Evolutionary conservation across 92 coral and sea anemone genomes (phyloP), one percentile per base, ranked within the genome.

Genomic region (Diadumene lineata): DNA sequence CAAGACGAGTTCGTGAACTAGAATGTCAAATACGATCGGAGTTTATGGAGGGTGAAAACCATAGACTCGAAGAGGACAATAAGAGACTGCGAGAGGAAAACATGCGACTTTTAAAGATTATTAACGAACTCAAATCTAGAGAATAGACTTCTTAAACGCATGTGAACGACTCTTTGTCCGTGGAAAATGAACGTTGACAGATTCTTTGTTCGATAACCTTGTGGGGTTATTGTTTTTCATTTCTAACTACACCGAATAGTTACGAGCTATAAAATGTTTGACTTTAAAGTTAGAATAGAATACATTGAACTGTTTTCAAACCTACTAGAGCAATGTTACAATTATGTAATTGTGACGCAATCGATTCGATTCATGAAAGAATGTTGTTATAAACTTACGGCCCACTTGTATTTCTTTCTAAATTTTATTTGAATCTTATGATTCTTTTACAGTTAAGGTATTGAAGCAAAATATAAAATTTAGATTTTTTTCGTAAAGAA

Each of bases 1-100:
- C 97, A 1, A 78, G 97, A 0, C 82, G 97, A 32, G 97, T 91
- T 31, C 90, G 97, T 26, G 97, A 91, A 88, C 88, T 91, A 8
- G 97, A 91, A 75, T 89, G 94, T 61, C 97, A 91, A 63, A 91
- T 91, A 50, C 86, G 97, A 21, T 92, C 97, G 1, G 97, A 91
- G 43, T 91, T 81, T 50, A 58, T 91, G 43, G 89, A 88, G 43
- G 97, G 88, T 13, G 97, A 91, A 75, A 91, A 91, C 56, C 88
- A 86, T 25, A 83, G 81, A 27, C 61, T 82, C 3, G 89, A 88
- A 34, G 74, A 73, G 28, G 97, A 91, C 71, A 91, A 91, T 60
- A 86, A 88, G 60, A 72, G 78, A 60, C 81, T 91, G 11, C 78
- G 93, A 13, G 87, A 88, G 24, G 97, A 91, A 74, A 91, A 91